phyloP scores from a whole-genome alignment of 2,113 vertebrate species.

The Carlito syrichta region DNA sequence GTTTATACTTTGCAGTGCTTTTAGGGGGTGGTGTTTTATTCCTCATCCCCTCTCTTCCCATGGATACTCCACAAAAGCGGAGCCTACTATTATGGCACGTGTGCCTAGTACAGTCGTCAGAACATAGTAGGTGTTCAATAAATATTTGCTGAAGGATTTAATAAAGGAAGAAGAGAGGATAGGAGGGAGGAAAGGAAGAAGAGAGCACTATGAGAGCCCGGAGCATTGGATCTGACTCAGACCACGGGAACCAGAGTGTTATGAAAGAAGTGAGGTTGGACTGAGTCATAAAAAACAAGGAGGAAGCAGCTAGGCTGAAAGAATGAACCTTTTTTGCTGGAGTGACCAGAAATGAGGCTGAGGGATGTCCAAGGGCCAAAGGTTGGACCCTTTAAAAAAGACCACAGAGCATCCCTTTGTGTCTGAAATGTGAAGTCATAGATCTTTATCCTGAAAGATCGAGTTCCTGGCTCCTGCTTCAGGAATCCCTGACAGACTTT shows the following conservation, averaged over 20 bases:
- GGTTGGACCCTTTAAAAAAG: not conserved
- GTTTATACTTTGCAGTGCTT: not conserved
- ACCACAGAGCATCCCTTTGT: not conserved
- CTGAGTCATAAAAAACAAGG: not conserved
- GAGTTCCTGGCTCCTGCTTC: not conserved
- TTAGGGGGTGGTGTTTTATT: not conserved
- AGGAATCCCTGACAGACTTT: not conserved
- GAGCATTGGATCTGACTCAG: not conserved
- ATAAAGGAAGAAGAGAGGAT: too few relatives aligned
- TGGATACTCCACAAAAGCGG: fast-evolving
- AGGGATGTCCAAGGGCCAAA: not conserved
- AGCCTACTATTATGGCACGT: not conserved
- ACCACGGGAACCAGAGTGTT: not conserved
- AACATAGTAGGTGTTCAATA: not conserved
- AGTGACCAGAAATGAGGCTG: not conserved
- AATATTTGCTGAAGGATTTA: not conserved
- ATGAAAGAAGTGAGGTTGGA: not conserved
- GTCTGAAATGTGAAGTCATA: not conserved
- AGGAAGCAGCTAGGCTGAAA: not conserved
- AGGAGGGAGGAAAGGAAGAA: not conserved
- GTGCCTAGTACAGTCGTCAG: not conserved
- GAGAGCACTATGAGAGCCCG: not conserved
- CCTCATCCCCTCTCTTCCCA: fast-evolving
- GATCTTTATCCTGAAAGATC: not conserved
- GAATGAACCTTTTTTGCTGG: not conserved